Evolutionary conservation across 2,113 vertebrate genomes (phyloP), one percentile per base, ranked within the genome.

Genomic region (Hippocampus zosterae): DNA sequence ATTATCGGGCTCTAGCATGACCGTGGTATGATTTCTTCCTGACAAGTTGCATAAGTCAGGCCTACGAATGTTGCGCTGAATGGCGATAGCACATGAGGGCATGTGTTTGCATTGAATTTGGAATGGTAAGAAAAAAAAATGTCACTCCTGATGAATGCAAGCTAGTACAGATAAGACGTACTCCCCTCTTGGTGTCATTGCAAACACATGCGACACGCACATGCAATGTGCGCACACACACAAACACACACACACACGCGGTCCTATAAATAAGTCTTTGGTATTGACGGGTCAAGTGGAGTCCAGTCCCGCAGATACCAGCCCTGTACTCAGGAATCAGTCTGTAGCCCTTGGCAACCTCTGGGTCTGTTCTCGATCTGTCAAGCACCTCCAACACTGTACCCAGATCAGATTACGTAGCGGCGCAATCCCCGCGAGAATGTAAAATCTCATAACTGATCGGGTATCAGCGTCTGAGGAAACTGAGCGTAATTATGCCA

Each of bases 251-350:
- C 44, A 70, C 65, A 72, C 21, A 64, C 55, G 12, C 29, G n/a
- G 79, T 53, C 7, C 85, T 90, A 90, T 87, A 84, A 87, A 90
- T 91, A 91, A 67, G 42, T 74, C 69, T 62, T 33, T 68, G 65
- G 80, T 82, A 81, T 78, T 76, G 75, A 52, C 44, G 77, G 83
- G 89, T 89, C 86, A 88, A 90, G 90, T 89, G 84, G 87, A 88
- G 83, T 87, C 75, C 79, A 77, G 77, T 48, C 74, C 70, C 67
- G 81, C 74, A 86, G 88, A 91, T 88, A 87, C 37, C 80, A 66
- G 73, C 61, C 50, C 81, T 78, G 72, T 80, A 67, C 53, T 77
- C 76, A 67, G 69, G 33, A 76, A 76, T 72, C 82, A 69, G 74
- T 73, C 69, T 70, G 74, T 79, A 69, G 77, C 65, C 75, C 11